phyloP scores from a whole-genome alignment of 2,888 invertebrate genomes.

The Eupelmus urozonus region DNA sequence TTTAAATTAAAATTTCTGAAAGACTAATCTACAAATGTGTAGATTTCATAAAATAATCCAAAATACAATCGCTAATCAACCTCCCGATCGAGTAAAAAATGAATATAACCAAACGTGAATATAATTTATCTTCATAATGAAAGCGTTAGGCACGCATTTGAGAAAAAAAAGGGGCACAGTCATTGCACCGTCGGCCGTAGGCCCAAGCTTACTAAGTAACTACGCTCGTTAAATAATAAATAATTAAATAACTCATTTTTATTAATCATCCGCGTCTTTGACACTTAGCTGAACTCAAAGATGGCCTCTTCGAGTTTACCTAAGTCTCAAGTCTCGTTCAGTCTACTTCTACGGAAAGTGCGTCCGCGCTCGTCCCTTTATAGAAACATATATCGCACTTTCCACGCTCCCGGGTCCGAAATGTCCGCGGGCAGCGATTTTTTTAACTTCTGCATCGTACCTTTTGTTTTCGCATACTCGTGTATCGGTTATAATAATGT shows the following conservation, averaged over 20 bases:
- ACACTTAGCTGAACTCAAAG: constrained; percentile 64
- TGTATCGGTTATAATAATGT: constrained; percentile 3
- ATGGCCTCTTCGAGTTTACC: constrained; percentile 59
- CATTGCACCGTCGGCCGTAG: constrained; percentile 57
- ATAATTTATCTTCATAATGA: too few relatives aligned
- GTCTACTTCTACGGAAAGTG: constrained; percentile 69
- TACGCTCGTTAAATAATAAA: constrained; percentile 57
- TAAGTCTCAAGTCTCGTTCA: constrained; percentile 67
- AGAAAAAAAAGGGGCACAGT: constrained; percentile 26
- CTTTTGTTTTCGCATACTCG: background rate
- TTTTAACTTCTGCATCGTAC: background rate
- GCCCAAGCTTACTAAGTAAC: constrained; percentile 45
- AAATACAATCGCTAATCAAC: constrained; percentile 61
- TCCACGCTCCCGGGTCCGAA: background rate
- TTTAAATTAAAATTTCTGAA: too few relatives aligned
- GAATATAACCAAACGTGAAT: constrained; percentile 4
- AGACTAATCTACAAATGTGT: too few relatives aligned
- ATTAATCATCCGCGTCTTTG: constrained; percentile 54
- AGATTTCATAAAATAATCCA: too few relatives aligned
- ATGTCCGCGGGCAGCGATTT: constrained; percentile 5
- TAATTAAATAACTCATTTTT: constrained; percentile 53
- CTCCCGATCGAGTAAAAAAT: constrained; percentile 58
- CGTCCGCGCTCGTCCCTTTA: background rate
- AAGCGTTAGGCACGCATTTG: constrained; percentile 8
- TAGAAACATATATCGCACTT: background rate